Evolutionary conservation across 2,888 invertebrate genomes (phyloP).

Genomic region (Ennomos erosarius): DNA sequence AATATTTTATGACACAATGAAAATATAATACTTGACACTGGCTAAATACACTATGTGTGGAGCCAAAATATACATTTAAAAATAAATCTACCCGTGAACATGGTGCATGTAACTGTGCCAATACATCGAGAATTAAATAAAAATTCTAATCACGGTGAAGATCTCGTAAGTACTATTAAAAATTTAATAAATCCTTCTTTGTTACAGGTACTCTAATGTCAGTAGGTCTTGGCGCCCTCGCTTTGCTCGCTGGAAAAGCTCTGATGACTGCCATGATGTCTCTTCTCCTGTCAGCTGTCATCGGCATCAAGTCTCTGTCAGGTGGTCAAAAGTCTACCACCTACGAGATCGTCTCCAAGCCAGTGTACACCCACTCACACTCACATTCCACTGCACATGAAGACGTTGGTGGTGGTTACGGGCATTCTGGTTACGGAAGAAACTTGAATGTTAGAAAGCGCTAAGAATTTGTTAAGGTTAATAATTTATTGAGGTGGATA

Average conservation of each 20-base stretch:
- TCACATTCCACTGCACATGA: conserved; percentile 86
- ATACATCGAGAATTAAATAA: too few relatives aligned
- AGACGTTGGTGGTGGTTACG: conserved; percentile 80
- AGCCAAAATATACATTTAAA: too few relatives aligned
- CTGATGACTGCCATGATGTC: conserved; percentile 93
- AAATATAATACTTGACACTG: too few relatives aligned
- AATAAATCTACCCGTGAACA: too few relatives aligned
- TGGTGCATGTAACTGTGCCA: too few relatives aligned
- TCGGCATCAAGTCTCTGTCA: conserved; percentile 90
- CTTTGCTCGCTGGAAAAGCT: conserved; percentile 93
- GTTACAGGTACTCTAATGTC: conserved; percentile 89
- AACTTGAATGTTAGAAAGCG: conserved; percentile 66
- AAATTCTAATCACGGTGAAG: too few relatives aligned
- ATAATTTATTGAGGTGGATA: conserved; percentile 6
- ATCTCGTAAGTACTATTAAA: too few relatives aligned
- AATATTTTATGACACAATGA: too few relatives aligned
- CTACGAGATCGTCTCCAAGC: conserved; percentile 94
- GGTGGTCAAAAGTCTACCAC: conserved; percentile 90
- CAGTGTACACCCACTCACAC: conserved; percentile 89
- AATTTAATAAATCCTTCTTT: conserved; percentile 7
- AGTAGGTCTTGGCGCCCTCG: conserved; percentile 90
- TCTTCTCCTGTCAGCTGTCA: conserved; percentile 90
- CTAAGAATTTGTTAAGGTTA: background rate
- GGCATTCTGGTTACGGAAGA: conserved; percentile 83
- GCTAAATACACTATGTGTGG: too few relatives aligned